Evolutionary conservation across 1,140 invertebrate species (phyloP), one percentile per base, ranked within the genome.

Genomic region (Episyrphus balteatus): DNA sequence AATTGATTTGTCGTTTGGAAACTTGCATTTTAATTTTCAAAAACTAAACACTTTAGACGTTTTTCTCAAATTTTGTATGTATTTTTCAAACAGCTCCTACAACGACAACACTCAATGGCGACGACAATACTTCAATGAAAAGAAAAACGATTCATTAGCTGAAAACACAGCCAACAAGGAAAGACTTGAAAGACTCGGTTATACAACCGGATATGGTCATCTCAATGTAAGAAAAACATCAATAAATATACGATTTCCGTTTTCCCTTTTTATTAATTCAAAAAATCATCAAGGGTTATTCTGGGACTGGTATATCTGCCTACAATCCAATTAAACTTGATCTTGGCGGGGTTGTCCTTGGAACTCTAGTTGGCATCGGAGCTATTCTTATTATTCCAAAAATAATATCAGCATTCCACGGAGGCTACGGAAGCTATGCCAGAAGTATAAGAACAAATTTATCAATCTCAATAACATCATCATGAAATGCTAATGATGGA

Each of bases 381-480:
- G 83, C 84, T 2, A 77, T 88, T 36, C 71, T 89, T 10, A 76
- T 89, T 1, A 73, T 87, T 19, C 86, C 86, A 0, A 89, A 89
- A 62, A 60, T 89, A 17, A 73, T 87, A 1, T 77, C 82, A 36
- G 73, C 83, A 1, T 75, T 88, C 38, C 78, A 80, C 1, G 80
- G 80, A 32, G 75, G 74, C 2, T 82, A 84, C 43, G 77, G 78
- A n/a, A 69, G 75, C 36, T 82, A 82, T 48, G 80, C 76, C 14
- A 75, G 83, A 69, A 85, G 83, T 84, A 70, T 8, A 8, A 77
- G 73, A 64, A 12, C 8, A 33, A 32, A 12, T 41, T 38, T 8
- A 31, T 38, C 10, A 40, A 38, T 36, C 34, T 7, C 19, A 9
- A 34, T 37, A 46, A 5, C 11, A 8, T 26, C 8, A 5, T 26